Evolutionary conservation across 2,113 vertebrate species (phyloP), one percentile per base, ranked within the genome.

Genomic region (Sinocyclocheilus maitianheensis): DNA sequence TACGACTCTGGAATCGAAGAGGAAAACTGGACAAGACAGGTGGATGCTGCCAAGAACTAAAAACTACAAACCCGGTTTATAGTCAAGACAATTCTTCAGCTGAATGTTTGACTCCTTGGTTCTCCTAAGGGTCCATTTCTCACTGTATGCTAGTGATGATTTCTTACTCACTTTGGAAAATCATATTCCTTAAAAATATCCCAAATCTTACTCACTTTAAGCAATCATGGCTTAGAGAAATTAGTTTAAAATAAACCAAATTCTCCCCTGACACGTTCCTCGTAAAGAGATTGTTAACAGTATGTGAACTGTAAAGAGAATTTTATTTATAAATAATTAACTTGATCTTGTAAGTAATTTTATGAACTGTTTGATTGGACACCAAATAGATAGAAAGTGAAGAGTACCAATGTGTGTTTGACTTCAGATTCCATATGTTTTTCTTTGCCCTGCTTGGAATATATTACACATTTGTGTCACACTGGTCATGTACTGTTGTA

Each of bases 1-100:
- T 96, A 97, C 4, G 96, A 97, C 89, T 97, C 97, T 63, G 97
- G 96, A 3, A 96, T 97, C 53, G 97, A 97, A 87, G 96, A 97
- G 14, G 97, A 97, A 81, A 95, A 94, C 83, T 97, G 97, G 97
- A 94, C 95, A 85, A 95, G 96, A 48, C 96, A 97, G 89, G 96
- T 93, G 69, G 96, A 97, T 83, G 96, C 95, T 87, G 96, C 96
- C 75, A 96, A 97, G 91, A 96, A 96, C 93, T 97, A 94, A 85
- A 95, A 43, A 34, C 34, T 8, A 43, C 55, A 30, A n/a, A 24
- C 34, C 65, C 30, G 11, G 67, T 3, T 40, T 77, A 55, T 76
- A 71, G 0, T 22, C 22, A 12, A 20, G 18, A 65, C 22, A 24
- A 40, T 78, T 53, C 46, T 43, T 76, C 34, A 72, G 30, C 43